phyloP scores from a whole-genome alignment of 2,888 invertebrate genomes.

The Ophioninae sp. region DNA sequence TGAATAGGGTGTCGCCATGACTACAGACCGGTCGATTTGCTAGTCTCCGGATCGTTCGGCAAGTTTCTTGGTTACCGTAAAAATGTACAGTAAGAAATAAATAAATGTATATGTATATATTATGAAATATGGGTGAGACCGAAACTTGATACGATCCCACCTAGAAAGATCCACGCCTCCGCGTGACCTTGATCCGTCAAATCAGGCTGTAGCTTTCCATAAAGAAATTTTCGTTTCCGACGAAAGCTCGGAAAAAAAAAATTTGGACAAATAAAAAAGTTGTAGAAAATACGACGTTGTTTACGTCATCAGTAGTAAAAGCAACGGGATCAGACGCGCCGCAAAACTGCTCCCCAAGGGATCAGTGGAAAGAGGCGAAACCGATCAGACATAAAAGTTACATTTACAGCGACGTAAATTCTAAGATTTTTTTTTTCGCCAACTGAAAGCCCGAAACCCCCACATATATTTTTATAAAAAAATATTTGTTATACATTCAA shows the following conservation, averaged over 20 bases:
- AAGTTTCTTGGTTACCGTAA: constrained; percentile 51
- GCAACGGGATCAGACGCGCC: constrained; percentile 6
- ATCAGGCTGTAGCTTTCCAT: not conserved
- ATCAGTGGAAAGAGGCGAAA: constrained; percentile 14
- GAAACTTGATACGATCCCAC: not conserved
- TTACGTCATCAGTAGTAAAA: constrained; percentile 6
- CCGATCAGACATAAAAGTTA: constrained; percentile 15
- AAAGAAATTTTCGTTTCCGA: constrained; percentile 6
- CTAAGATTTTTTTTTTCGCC: too few relatives aligned
- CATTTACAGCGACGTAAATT: not conserved
- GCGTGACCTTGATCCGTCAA: constrained; percentile 42
- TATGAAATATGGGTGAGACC: constrained; percentile 4
- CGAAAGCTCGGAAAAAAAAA: constrained; percentile 4
- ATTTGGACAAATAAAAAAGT: not conserved
- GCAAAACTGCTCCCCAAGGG: not conserved
- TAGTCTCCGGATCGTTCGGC: constrained; percentile 58
- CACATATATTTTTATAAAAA: too few relatives aligned
- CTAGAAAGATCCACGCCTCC: not conserved
- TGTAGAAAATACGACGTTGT: not conserved
- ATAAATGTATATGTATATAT: constrained; percentile 3
- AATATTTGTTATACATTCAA: too few relatives aligned
- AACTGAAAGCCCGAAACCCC: too few relatives aligned
- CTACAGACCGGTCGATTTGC: constrained; percentile 76
- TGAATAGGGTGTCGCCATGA: constrained; percentile 71
- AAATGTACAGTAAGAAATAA: constrained; percentile 57